Base-by-base conservation (phyloP, 2,797 vertebrate genomes). In the Schizopygopsis pylzovi region DNA sequence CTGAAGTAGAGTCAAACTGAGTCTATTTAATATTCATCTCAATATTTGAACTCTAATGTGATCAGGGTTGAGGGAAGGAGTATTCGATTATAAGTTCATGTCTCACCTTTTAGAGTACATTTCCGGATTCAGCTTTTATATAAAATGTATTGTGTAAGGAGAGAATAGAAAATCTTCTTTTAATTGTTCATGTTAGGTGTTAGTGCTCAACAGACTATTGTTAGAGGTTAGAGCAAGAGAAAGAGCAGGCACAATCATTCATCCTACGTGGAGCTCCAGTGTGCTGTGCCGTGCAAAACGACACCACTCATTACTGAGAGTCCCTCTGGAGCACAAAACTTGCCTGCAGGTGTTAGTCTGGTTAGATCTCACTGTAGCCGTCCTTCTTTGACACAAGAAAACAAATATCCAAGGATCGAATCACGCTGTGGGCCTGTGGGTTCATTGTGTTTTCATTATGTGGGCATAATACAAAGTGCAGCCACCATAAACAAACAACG, bases 341-440 rank as follows among this genome's bases (percentile, higher is more conserved):
- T 82, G 41, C 72, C 63, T 78, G 75, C 75, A 80, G 56, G 63
- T 70, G 25, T 63, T 70, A 56, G 56, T 22, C 61, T 68, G 61
- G n/a, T 78, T 75, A 56, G n/a, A 70, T 84, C 73, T 84, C 82
- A 52, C 18, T 45, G 61, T 54, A 70, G 39, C 11, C 41, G 0
- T 83, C 4, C 12, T 20, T 43, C 56, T 72, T 52, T 84, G 11
- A 78, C 61, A 81, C 10, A 67, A 33, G 11, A 80, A 67, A 18
- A 84, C 20, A 84, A 77, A 77, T 18, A 68, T 63, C 49, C 49
- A 28, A 52, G 37, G 37, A 45, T 84, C 67, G 10, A 68, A 78
- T 84, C 47, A 84, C 82, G 10, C 63, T 70, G 73, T 84, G 22
- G 79, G 63, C 79, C 63, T 81, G 63, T 39, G 47, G 45, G 82